These are phyloP conservation scores for Vespertilio murinus DNA, from an alignment of 2,797 vertebrate species.

Conservation along the genomic window DNA sequence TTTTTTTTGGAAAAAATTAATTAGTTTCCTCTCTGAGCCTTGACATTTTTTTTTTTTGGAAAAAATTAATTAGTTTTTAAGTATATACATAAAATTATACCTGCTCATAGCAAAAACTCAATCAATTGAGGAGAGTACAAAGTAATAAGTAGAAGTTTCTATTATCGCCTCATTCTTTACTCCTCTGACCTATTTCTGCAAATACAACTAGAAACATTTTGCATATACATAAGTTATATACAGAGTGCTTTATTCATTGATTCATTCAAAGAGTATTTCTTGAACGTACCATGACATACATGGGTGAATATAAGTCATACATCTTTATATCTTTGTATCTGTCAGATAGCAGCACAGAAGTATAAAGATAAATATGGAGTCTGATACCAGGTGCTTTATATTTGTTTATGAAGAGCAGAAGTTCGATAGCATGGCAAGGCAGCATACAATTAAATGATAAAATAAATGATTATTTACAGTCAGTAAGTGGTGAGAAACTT, in stretches of 20 bases:
- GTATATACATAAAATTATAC: background rate
- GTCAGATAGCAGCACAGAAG: background rate
- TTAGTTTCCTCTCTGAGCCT: no score
- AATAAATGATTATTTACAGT: background rate
- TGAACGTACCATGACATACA: background rate
- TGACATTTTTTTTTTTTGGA: background rate
- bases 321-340: background rate
- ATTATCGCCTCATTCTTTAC: background rate
- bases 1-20: background rate
- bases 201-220: constrained; percentile 25
- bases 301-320: background rate
- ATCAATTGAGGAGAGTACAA: background rate
- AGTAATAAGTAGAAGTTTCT: background rate
- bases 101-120: background rate
- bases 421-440: background rate
- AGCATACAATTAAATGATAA: background rate
- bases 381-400: constrained; percentile 8
- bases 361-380: background rate
- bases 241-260: background rate
- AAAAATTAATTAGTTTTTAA: background rate
- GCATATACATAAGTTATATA: background rate
- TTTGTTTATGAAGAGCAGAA: background rate
- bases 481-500: background rate
- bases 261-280: constrained; percentile 28
- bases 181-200: constrained; percentile 37